phyloP scores from a whole-genome alignment of 2,113 vertebrate genomes.

The Amblyornis subalaris region DNA sequence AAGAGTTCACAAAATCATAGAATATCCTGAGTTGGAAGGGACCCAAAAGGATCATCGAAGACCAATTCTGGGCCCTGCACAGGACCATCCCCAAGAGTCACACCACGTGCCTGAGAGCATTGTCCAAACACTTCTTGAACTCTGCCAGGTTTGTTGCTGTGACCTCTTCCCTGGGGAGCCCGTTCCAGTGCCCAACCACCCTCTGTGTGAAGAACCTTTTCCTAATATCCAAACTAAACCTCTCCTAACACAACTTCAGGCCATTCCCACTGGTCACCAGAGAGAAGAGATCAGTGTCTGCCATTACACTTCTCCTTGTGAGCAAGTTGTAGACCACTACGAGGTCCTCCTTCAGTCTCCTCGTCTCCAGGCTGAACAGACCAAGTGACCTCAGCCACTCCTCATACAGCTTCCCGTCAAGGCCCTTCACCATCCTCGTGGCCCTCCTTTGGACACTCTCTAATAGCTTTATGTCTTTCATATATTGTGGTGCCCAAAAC shows the following conservation, averaged over 20 bases:
- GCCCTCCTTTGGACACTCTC: background rate
- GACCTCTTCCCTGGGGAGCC: background rate
- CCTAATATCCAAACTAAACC: background rate
- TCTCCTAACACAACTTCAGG: background rate
- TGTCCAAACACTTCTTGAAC: fast-evolving
- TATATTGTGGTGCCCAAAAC: background rate
- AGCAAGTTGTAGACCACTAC: background rate
- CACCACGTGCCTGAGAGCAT: background rate
- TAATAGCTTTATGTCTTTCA: background rate
- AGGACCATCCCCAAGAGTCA: background rate
- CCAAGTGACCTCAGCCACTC: background rate
- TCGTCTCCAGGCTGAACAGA: background rate
- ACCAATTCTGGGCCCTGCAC: background rate
- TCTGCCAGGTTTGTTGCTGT: background rate
- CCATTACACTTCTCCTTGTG: no score
- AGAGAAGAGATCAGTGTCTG: background rate
- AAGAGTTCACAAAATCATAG: background rate
- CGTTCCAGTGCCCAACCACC: background rate
- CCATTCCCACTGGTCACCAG: background rate
- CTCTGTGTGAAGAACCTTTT: background rate
- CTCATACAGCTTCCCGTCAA: background rate
- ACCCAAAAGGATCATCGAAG: background rate
- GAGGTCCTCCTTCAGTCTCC: background rate
- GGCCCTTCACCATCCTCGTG: background rate
- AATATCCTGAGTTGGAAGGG: background rate